A percentile compares a stretch with the other conserved stretches of the same genome.
Conservation (phyloP, 2,888 invertebrate genomes). For the Mamestra brassicae region DNA sequence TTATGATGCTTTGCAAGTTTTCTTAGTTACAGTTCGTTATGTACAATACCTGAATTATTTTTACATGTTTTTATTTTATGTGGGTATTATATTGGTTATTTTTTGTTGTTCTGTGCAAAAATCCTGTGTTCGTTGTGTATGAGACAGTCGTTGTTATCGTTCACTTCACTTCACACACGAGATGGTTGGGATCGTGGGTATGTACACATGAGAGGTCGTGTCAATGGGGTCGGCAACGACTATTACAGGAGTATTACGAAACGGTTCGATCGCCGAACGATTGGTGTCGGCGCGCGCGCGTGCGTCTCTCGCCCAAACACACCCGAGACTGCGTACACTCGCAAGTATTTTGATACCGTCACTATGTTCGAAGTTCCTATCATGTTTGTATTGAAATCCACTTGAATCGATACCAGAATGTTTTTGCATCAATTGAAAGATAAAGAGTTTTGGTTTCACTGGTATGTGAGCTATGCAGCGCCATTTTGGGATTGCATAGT, state of each 20-base stretch:
- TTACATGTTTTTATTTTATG: slow-evolving; percentile 1
- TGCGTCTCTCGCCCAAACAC: slow-evolving; percentile 71
- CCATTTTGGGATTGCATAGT: slow-evolving; percentile 54
- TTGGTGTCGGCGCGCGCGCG: slow-evolving; percentile 70
- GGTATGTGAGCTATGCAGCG: slow-evolving; percentile 49
- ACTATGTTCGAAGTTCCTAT: slow-evolving; percentile 48
- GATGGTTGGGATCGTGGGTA: slow-evolving; percentile 68
- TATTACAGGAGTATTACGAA: slow-evolving; percentile 77
- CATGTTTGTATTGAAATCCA: slow-evolving; percentile 51
- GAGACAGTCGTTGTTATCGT: slow-evolving; percentile 48
- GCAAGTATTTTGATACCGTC: slow-evolving; percentile 60
- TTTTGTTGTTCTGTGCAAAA: slow-evolving; percentile 21
- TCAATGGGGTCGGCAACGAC: slow-evolving; percentile 72
- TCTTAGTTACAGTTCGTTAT: slow-evolving; percentile 17
- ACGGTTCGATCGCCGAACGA: slow-evolving; percentile 74
- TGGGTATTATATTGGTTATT: neutral
- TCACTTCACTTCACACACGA: slow-evolving; percentile 69
- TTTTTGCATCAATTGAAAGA: slow-evolving; percentile 23
- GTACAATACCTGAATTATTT: slow-evolving; percentile 32
- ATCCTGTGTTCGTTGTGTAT: slow-evolving; percentile 40
- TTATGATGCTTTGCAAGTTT: slow-evolving; percentile 22
- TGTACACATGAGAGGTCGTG: slow-evolving; percentile 72
- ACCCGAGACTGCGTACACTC: slow-evolving; percentile 70
- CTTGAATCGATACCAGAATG: slow-evolving; percentile 53
- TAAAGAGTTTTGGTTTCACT: slow-evolving; percentile 26